A percentile compares a stretch with the other conserved stretches of the same genome.
These are phyloP conservation scores for Clinocottus analis DNA, from an alignment of 2,113 vertebrate species.

Conservation along the genomic window DNA sequence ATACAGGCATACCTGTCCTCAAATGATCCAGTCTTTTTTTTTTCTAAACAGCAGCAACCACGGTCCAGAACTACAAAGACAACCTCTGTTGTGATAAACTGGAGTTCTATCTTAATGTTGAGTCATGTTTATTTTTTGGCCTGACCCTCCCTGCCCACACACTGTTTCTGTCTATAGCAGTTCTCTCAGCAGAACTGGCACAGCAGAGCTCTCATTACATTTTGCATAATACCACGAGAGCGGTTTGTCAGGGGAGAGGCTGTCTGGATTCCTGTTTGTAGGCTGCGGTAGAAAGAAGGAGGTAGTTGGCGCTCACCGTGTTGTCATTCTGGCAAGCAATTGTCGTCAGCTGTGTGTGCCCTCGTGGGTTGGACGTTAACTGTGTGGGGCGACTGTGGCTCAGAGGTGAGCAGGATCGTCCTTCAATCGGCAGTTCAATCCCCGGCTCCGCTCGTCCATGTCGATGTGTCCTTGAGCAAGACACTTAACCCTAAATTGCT, in stretches of 20 bases:
- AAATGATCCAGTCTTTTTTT: neutral
- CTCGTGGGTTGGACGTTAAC: neutral
- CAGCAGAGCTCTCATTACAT: slow-evolving; percentile 53
- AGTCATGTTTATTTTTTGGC: slow-evolving; percentile 32
- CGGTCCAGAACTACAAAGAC: slow-evolving; percentile 1
- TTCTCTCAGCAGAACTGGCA: slow-evolving; percentile 61
- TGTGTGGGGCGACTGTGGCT: too few relatives aligned
- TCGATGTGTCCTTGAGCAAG: too few relatives aligned
- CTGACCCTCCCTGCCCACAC: slow-evolving; percentile 28
- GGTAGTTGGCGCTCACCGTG: slow-evolving; percentile 31
- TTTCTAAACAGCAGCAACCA: neutral
- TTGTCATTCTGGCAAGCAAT: slow-evolving; percentile 14
- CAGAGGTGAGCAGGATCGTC: too few relatives aligned
- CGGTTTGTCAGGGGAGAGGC: slow-evolving; percentile 27
- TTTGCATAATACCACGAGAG: slow-evolving; percentile 59
- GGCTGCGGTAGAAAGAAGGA: neutral
- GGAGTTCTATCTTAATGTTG: slow-evolving; percentile 20
- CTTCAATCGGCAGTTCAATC: too few relatives aligned
- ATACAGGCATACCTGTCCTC: neutral
- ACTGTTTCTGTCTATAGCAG: slow-evolving; percentile 37
- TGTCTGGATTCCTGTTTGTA: slow-evolving; percentile 50
- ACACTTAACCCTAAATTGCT: too few relatives aligned
- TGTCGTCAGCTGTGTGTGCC: neutral
- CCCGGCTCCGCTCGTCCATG: too few relatives aligned
- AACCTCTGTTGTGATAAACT: neutral